Evolutionary conservation across 2,113 vertebrate species (phyloP).

Genomic region (Glaucidium brasilianum): DNA sequence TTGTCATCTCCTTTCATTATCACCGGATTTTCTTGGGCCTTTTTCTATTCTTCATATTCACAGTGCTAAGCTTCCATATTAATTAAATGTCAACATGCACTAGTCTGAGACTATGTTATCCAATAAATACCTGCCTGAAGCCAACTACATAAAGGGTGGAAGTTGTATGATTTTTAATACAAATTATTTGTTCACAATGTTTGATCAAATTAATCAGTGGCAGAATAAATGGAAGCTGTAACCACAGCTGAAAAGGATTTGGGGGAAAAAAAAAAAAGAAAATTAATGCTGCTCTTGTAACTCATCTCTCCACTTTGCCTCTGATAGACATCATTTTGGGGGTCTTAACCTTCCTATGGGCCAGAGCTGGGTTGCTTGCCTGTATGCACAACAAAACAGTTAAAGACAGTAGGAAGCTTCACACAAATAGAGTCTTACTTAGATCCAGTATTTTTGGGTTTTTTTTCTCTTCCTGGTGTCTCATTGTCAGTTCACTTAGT

Average conservation of each 20-base stretch:
- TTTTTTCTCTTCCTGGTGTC: background rate
- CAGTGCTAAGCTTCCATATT: conserved; percentile 55
- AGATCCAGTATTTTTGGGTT: background rate
- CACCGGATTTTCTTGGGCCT: conserved; percentile 59
- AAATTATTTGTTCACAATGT: conserved; percentile 59
- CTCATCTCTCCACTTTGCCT: background rate
- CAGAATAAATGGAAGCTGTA: conserved; percentile 35
- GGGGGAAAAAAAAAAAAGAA: background rate
- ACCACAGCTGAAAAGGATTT: background rate
- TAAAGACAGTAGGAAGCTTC: background rate
- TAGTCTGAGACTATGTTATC: conserved; percentile 56
- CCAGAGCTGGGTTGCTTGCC: background rate
- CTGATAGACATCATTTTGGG: background rate
- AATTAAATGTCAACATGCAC: conserved; percentile 70
- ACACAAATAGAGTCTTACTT: background rate
- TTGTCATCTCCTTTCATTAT: conserved; percentile 65
- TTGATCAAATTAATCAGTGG: conserved; percentile 50
- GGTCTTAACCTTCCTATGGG: background rate
- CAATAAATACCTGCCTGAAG: conserved; percentile 60
- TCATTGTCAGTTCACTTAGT: background rate
- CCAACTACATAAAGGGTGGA: conserved; percentile 5
- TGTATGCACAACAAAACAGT: background rate
- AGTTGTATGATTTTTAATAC: conserved; percentile 41
- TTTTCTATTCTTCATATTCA: conserved; percentile 47
- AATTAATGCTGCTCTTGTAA: background rate